Conservation (phyloP, 2,113 vertebrate species). For the Enhydra lutris region DNA sequence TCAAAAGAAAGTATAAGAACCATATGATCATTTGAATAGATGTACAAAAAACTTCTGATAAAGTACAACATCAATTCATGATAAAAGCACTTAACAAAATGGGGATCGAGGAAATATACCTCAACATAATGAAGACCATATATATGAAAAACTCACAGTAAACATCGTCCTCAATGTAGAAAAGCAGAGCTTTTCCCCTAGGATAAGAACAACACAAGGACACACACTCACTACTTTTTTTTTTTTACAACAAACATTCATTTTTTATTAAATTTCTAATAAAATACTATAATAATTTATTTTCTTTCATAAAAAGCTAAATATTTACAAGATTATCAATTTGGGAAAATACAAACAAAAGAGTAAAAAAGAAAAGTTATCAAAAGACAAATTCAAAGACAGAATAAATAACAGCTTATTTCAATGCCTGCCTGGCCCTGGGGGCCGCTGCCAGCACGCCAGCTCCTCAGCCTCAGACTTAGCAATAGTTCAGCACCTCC, state of each 20-base stretch:
- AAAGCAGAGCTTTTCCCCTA: too few species aligned
- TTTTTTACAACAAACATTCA: slow-evolving; percentile 6
- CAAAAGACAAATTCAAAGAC: slow-evolving; percentile 24
- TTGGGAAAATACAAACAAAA: slow-evolving; percentile 32
- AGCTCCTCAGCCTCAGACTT: neutral
- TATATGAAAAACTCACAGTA: too few species aligned
- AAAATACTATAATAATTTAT: slow-evolving; percentile 36
- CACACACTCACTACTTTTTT: too few species aligned
- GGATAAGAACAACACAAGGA: too few species aligned
- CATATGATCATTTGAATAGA: too few species aligned
- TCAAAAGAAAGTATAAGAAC: too few species aligned
- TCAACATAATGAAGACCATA: too few species aligned
- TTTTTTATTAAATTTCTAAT: slow-evolving; percentile 58
- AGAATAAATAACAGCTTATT: slow-evolving; percentile 81
- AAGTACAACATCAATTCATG: too few species aligned
- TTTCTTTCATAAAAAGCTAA: slow-evolving; percentile 52
- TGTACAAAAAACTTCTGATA: too few species aligned
- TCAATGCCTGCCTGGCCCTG: slow-evolving; percentile 44
- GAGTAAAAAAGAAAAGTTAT: neutral
- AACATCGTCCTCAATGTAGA: too few species aligned
- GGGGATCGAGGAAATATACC: too few species aligned
- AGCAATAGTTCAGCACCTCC: slow-evolving; percentile 71
- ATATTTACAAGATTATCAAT: slow-evolving; percentile 17
- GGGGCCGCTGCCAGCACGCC: neutral
- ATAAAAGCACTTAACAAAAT: too few species aligned